Base-by-base conservation (phyloP, 1,140 invertebrate genomes). In the Scylla paramamosain region DNA sequence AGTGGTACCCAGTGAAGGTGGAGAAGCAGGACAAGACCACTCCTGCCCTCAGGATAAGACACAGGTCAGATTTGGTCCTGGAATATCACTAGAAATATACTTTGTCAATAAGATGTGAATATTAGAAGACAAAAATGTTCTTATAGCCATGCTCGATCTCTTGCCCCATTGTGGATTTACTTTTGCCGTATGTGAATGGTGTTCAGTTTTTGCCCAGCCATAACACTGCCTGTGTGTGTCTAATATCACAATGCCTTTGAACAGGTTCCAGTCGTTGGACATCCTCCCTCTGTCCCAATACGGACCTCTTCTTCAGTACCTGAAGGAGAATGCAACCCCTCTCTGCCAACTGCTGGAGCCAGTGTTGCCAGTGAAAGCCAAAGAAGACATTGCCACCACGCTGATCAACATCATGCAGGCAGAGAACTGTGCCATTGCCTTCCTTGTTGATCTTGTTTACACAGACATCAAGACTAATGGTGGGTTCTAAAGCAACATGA, bases 361-460 rank as follows among this genome's bases (percentile, higher is more conserved):
- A 31, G 98, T 98, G 90, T 98, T 99, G 94, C 98, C 98, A 92
- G 99, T 99, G 0, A 99, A 99, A 97, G 98, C 99, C 95, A 99
- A 99, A 97, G 98, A 99, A 97, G 99, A 99, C 96, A 98, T 99
- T 87, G 99, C 99, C 6, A 99, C 98, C 31, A 98, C 98, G 0
- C 96, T 99, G 83, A 98, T 99, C 0, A 97, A 98, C 91, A 98
- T 99, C n/a, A 98, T 99, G 98, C 99, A 99, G 96, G 98, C 98
- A 91, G 98, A 99, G 96, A 98, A 98, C 16, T 97, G 98, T 96
- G 98, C 99, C 14, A 98, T 98, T 46, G 97, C 98, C 95, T 99
- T 99, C 97, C 97, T 99, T 48, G 98, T 98, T 84, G 99, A 99
- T 96, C 98, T 99, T 87, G 98, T 99, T 45, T 98, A 99, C 97